Evolutionary conservation across 1,140 invertebrate genomes (phyloP).

Genomic region (Telenomus remus): DNA sequence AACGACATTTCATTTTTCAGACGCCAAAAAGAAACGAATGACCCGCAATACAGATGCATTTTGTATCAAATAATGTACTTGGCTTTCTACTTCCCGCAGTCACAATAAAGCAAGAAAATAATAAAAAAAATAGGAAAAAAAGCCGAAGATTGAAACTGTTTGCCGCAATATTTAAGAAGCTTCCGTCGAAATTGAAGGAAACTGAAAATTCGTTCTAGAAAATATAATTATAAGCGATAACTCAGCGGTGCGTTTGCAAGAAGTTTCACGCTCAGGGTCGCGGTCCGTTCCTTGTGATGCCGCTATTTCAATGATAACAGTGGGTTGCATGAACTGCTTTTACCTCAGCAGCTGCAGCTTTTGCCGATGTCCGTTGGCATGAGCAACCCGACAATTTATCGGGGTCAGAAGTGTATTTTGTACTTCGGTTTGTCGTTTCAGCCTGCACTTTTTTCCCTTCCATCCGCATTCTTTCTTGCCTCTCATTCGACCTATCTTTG

Average conservation of each 20-base stretch:
- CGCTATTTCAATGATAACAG: constrained; percentile 37
- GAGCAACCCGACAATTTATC: constrained; percentile 41
- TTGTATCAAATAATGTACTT: background rate
- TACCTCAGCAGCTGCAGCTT: constrained; percentile 24
- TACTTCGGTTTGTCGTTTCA: constrained; percentile 31
- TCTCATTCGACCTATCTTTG: constrained; percentile 10
- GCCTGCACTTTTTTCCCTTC: constrained; percentile 6
- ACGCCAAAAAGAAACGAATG: no score
- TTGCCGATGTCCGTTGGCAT: constrained; percentile 29
- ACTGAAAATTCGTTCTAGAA: no score
- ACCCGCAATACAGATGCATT: background rate
- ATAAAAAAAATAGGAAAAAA: no score
- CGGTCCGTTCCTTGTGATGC: constrained; percentile 31
- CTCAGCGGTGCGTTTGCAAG: constrained; percentile 12
- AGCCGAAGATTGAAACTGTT: no score
- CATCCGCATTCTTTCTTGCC: constrained; percentile 2
- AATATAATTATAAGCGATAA: constrained; percentile 2
- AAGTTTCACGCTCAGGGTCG: constrained; percentile 22
- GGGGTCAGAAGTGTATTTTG: constrained; percentile 37
- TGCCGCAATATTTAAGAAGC: no score
- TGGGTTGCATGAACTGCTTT: constrained; percentile 13
- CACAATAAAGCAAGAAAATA: no score
- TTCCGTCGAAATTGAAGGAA: no score
- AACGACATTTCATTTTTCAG: no score
- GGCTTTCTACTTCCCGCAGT: no score